These are phyloP conservation scores for Petrocephalus microphthalmus DNA, from an alignment of 2,113 vertebrate species.

Conservation along the genomic window DNA sequence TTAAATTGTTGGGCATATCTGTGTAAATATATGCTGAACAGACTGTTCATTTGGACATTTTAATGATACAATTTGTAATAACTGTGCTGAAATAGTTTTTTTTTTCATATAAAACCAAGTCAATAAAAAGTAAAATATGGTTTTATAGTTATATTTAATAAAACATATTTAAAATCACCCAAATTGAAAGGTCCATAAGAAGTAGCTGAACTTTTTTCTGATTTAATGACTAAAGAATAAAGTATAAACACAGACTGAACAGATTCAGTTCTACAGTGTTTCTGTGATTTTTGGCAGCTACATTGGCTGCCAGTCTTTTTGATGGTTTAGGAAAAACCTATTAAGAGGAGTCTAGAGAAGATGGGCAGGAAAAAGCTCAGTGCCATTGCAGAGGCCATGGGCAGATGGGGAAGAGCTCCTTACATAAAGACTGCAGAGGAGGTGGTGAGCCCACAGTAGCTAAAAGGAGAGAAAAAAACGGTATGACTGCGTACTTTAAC, in stretches of 20 bases:
- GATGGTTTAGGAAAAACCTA: background rate
- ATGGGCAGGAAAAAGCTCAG: background rate
- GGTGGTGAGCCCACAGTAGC: constrained; percentile 8
- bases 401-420: background rate
- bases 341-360: background rate
- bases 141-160: background rate
- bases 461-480: background rate
- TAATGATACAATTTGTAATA: background rate
- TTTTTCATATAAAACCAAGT: background rate
- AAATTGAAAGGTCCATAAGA: background rate
- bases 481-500: background rate
- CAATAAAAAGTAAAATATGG: background rate
- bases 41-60: background rate
- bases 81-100: background rate
- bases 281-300: background rate
- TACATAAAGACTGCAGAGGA: constrained; percentile 1
- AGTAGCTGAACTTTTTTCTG: background rate
- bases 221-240: background rate
- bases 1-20: background rate
- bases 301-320: background rate
- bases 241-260: background rate
- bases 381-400: background rate
- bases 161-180: background rate
- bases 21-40: background rate
- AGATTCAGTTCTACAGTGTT: background rate